Evolutionary conservation across 1,140 invertebrate genomes (phyloP).

Genomic region (Piezodorus guildinii): DNA sequence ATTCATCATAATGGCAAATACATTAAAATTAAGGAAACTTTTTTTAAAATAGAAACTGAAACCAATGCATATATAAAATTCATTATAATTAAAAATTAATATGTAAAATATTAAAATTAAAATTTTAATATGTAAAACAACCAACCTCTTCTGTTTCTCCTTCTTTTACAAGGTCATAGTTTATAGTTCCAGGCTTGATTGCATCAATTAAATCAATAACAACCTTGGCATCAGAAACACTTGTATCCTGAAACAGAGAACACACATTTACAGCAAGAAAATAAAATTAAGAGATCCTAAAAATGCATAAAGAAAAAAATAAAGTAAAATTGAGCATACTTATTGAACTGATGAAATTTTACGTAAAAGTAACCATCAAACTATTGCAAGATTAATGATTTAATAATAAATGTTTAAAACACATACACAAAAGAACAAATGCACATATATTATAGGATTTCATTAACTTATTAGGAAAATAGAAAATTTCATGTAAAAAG

Average conservation of each 20-base stretch:
- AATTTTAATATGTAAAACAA: neutral
- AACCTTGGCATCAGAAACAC: constrained; percentile 72
- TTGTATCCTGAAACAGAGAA: constrained; percentile 50
- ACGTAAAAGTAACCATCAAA: too few species aligned
- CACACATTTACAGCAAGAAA: neutral
- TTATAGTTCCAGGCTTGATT: constrained; percentile 90
- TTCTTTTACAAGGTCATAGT: constrained; percentile 80
- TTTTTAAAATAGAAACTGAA: too few species aligned
- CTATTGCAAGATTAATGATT: too few species aligned
- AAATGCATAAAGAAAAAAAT: too few species aligned
- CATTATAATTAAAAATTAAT: neutral
- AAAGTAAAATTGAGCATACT: neutral
- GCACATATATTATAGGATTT: too few species aligned
- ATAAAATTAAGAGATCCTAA: neutral
- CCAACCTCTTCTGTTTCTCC: constrained; percentile 67
- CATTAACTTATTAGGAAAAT: too few species aligned
- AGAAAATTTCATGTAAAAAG: too few species aligned
- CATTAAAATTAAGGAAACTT: too few species aligned
- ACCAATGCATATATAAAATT: too few species aligned
- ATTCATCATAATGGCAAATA: neutral
- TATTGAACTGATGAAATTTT: too few species aligned
- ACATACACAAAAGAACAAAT: too few species aligned
- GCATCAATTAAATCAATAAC: constrained; percentile 92
- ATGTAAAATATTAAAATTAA: neutral
- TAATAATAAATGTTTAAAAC: too few species aligned